phyloP scores from a whole-genome alignment of 2,888 invertebrate genomes.

The Endomychus coccineus region DNA sequence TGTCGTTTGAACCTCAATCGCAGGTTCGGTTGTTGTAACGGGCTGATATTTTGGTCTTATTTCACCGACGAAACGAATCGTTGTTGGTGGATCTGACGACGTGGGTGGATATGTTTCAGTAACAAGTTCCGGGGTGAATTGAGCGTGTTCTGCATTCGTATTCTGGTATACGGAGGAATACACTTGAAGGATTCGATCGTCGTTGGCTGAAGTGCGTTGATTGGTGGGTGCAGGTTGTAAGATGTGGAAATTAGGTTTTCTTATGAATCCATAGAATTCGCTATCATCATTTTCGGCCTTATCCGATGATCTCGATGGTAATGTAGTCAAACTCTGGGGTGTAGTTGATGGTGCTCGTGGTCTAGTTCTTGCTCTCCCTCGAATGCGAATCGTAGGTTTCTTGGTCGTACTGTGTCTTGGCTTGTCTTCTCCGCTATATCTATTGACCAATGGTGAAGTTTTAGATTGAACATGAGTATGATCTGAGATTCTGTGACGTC shows the following conservation, averaged over 20 bases:
- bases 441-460: too few species aligned
- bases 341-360: conserved; percentile 20
- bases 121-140: conserved; percentile 7
- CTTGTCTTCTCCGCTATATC: not conserved
- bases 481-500: too few species aligned
- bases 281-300: conserved; percentile 36
- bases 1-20: conserved; percentile 1
- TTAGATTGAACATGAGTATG: too few species aligned
- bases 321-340: conserved; percentile 24
- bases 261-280: conserved; percentile 47
- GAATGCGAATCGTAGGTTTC: conserved; percentile 19
- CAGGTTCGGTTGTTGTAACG: conserved; percentile 14
- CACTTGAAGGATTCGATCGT: conserved; percentile 8
- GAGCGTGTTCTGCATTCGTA: conserved; percentile 1
- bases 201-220: conserved; percentile 2
- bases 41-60: conserved; percentile 35
- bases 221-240: conserved; percentile 11
- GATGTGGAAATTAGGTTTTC: conserved; percentile 42
- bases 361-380: conserved; percentile 28
- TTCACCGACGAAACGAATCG: conserved; percentile 36
- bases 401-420: conserved; percentile 21
- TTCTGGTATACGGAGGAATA: conserved; percentile 11
- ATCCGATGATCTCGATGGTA: too few species aligned
- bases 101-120: conserved; percentile 10
- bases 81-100: conserved; percentile 14